Base-by-base conservation (phyloP, 2,113 vertebrate genomes). In the Mustela nigripes region DNA sequence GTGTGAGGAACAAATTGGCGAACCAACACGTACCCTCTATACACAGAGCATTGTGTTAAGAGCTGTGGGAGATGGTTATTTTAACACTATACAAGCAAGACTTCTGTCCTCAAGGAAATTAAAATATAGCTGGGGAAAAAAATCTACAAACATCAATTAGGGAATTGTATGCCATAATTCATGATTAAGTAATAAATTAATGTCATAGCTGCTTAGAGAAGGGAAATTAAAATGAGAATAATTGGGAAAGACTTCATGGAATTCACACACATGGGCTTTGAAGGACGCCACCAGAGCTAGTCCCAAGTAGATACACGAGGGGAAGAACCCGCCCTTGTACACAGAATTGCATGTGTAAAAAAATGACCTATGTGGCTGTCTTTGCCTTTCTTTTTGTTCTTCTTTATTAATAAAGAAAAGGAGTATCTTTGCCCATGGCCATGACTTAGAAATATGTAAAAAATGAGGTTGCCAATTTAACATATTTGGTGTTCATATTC, bases 151-250 rank as follows among this genome's bases (percentile, higher is more conserved):
- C 76, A 97, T 94, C 89, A 98, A 39, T 84, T 90, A 92, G 94
- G 95, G 97, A 97, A 92, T 94, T 94, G 89, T 76, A 87, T 85
- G 94, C 65, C 56, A 12, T 97, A 94, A 97, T 96, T 96, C 94
- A 97, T 95, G 95, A 97, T 95, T 98, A 97, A 97, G 86, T 97
- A 95, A 97, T 96, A 95, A 95, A 73, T 95, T 97, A 86, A 96
- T 92, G 56, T 95, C 83, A 93, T 88, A 79, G 60, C 73, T 84
- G 65, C 89, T 96, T 95, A 93, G 63, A 96, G 94, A 96, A 97
- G 58, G 42, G 78, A 94, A 96, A 97, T 96, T 90, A 87, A 98
- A 97, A 85, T 95, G 90, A 96, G 81, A 92, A 84, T 83, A 97
- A 87, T 36, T 94, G 79, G 80, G 95, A 95, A 91, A 94, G 80